Evolutionary conservation across 2,113 vertebrate species (phyloP).

Genomic region (Elgaria multicarinata): DNA sequence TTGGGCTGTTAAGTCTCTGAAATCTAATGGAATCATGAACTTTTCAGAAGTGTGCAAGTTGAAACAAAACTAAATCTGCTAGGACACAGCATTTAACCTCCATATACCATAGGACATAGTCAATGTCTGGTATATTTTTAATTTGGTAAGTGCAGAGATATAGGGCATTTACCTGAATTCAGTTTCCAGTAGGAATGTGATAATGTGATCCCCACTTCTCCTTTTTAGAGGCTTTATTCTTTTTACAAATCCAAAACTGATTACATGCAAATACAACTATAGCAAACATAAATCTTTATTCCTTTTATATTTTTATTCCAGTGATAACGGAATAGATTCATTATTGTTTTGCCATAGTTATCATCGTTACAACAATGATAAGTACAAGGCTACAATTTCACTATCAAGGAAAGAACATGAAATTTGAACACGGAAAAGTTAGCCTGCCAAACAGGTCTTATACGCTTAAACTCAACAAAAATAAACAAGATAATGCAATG

Average conservation of each 20-base stretch:
- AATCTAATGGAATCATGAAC: neutral
- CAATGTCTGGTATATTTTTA: neutral
- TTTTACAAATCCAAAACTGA: neutral
- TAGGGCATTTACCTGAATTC: neutral
- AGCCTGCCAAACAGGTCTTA: neutral
- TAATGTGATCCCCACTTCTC: neutral
- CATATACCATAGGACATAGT: neutral
- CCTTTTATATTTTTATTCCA: neutral
- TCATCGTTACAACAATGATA: neutral
- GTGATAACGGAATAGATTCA: neutral
- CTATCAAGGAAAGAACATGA: neutral
- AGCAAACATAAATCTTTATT: slow-evolving; percentile 12
- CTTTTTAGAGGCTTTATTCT: neutral
- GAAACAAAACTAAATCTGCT: neutral
- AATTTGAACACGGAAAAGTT: neutral
- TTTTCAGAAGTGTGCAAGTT: neutral
- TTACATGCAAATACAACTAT: neutral
- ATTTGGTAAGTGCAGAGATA: neutral
- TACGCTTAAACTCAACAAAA: rapidly evolving
- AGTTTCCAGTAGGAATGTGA: neutral
- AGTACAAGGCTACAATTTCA: neutral
- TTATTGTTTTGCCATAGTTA: neutral
- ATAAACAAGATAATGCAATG: neutral
- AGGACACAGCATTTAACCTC: neutral
- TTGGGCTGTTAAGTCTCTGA: neutral